Evolutionary conservation across 2,797 vertebrate species (phyloP).

Genomic region (Muraenolepis orangiensis): DNA sequence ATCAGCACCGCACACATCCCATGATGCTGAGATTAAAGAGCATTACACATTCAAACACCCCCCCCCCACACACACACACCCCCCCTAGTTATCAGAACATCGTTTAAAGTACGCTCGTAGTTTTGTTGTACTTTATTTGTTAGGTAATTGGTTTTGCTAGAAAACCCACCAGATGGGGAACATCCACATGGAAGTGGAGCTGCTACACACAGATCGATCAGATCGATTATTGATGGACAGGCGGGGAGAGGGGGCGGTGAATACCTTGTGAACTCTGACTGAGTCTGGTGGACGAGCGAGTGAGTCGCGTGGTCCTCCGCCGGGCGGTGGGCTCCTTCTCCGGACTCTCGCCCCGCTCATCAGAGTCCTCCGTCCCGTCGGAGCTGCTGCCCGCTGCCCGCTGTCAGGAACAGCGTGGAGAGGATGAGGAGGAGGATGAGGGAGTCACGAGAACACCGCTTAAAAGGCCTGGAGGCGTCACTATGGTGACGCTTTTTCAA

Average conservation of each 20-base stretch:
- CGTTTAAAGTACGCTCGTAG: background rate
- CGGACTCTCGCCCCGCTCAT: conserved; percentile 86
- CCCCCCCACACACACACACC: background rate
- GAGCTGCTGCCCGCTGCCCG: conserved; percentile 93
- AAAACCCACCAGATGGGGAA: background rate
- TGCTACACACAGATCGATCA: background rate
- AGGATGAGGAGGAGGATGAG: too few species aligned
- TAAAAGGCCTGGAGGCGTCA: background rate
- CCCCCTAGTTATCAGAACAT: background rate
- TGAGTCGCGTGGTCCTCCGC: conserved; percentile 83
- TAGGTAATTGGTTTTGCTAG: background rate
- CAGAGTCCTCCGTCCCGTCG: conserved; percentile 96
- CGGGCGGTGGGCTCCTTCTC: conserved; percentile 77
- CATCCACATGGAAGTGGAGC: background rate
- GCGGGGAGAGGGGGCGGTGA: too few species aligned
- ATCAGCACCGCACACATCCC: background rate
- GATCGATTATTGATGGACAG: too few species aligned
- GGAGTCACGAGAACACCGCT: background rate
- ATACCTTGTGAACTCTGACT: conserved; percentile 93
- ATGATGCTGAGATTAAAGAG: background rate
- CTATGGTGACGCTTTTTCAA: background rate
- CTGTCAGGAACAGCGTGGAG: too few species aligned
- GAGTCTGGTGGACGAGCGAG: conserved; percentile 87
- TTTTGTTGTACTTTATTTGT: background rate
- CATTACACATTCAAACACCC: background rate